These are phyloP conservation scores for Dryobotodes eremita DNA, from an alignment of 2,888 invertebrate species.

Conservation along the genomic window DNA sequence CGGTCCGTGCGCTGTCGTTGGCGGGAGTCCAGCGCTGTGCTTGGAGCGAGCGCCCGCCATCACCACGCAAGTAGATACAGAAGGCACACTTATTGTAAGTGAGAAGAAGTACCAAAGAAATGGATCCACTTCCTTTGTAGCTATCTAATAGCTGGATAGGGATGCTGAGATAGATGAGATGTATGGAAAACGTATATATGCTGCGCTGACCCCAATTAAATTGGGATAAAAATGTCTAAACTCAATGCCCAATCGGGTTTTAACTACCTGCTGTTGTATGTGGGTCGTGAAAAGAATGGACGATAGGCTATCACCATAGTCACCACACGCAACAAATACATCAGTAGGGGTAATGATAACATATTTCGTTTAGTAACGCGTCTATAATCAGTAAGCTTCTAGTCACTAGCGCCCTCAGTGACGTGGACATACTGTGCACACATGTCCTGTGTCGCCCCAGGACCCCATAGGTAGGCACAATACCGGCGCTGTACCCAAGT, in stretches of 20 bases:
- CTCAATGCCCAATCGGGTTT: background rate
- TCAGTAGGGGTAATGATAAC: background rate
- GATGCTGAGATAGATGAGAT: too few species aligned
- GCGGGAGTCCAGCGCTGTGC: constrained; percentile 57
- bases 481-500: background rate
- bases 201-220: background rate
- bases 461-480: background rate
- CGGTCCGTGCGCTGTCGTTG: constrained; percentile 37
- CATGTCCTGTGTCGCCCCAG: background rate
- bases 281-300: background rate
- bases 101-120: background rate
- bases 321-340: background rate
- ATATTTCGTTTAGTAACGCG: background rate
- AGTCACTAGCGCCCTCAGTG: background rate
- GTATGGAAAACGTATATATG: background rate
- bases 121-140: background rate
- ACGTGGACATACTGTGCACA: background rate
- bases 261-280: background rate
- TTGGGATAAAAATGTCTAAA: background rate
- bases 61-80: constrained; percentile 2
- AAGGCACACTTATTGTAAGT: constrained; percentile 5
- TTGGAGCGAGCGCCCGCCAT: constrained; percentile 5
- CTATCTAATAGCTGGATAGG: too few species aligned
- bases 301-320: background rate
- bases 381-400: background rate